Evolutionary conservation across 2,888 invertebrate species (phyloP), one percentile per base, ranked within the genome.

Genomic region (Bellardia bayeri): DNA sequence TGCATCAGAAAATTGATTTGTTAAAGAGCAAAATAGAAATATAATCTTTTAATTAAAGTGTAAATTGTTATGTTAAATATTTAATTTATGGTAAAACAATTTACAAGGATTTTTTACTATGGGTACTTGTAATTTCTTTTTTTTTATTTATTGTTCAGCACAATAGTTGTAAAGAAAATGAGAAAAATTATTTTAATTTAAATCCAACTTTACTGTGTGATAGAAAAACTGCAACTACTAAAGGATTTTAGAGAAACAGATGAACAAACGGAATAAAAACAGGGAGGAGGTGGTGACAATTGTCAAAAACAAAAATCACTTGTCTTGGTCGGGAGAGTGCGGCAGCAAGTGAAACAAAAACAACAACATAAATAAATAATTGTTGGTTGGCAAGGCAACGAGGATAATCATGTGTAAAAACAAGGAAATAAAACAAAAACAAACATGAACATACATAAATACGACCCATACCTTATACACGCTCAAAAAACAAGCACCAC

Each of bases 341-440:
- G 30, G 30, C 6, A 58, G 33, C 45, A 23, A 45, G 45, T 51
- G 61, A 37, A 66, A 74, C 37, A 84, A 63, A 63, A 68, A 66
- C 33, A 9, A 82, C 51, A 49, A 30, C 9, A 45, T 37, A n/a
- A 54, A 30, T 54, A 63, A 66, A 79, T 68, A 74, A 61, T 56
- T 75, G 78, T 68, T 68, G 69, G 86, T 75, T 86, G 72, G 85
- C 78, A 87, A 87, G 85, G 85, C 85, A 87, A 83, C 83, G 61
- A 82, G 87, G 87, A 87, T 87, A 87, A 87, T 76, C 84, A 84
- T 84, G 81, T 84, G 87, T 87, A 85, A 87, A 84, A 85, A 85
- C 74, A 84, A 87, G 87, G 85, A 87, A 82, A 85, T 81, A 56
- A 85, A 82, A 82, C 56, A 81, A 82, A 82, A 82, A 75, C 87